Evolutionary conservation across 2,113 vertebrate genomes (phyloP), one percentile per base, ranked within the genome.

Genomic region (Thermophis baileyi): DNA sequence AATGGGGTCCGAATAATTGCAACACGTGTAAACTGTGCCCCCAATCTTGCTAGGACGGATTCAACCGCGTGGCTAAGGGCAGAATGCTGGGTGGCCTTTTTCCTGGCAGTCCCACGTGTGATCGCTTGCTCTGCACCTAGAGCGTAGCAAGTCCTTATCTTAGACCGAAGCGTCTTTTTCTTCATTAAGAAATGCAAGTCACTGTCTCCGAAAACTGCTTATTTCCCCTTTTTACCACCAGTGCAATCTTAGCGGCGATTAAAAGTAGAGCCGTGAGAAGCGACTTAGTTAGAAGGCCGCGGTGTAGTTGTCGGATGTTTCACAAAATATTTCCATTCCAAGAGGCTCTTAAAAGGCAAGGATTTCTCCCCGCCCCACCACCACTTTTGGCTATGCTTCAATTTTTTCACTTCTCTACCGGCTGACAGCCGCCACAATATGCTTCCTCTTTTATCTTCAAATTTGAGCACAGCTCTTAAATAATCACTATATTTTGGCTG

Each of bases 141-240:
- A 8, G 35, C 2, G 2, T 40, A 81, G 25, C 6, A 46, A 49
- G n/a, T 24, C 14, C 1, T 92, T 11, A 18, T 55, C 44, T 30
- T 16, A 30, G 69, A 85, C 18, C 35, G 18, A 81, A 81, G 35
- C 6, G 35, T 1, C 35, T 81, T 40, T 74, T 40, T 40, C 18
- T 40, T 44, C 35, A 44, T 9, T 44, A 9, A 81, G 74, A 44
- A 44, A 81, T 81, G 74, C 35, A 81, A 81, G 35, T 22, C 18
- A 22, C 74, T 81, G 35, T 81, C 18, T 22, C 95, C 11, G 93
- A 81, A 92, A 6, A 91, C 93, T 94, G 91, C 88, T 95, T 92
- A 89, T 94, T 90, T 55, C 1, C 18, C 89, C 9, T 74, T 93
- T 46, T 93, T 50, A 85, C 94, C 93, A 89, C 92, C 90, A 90